Conservation (phyloP, 2,888 invertebrate genomes). For the Baronia brevicornis region DNA sequence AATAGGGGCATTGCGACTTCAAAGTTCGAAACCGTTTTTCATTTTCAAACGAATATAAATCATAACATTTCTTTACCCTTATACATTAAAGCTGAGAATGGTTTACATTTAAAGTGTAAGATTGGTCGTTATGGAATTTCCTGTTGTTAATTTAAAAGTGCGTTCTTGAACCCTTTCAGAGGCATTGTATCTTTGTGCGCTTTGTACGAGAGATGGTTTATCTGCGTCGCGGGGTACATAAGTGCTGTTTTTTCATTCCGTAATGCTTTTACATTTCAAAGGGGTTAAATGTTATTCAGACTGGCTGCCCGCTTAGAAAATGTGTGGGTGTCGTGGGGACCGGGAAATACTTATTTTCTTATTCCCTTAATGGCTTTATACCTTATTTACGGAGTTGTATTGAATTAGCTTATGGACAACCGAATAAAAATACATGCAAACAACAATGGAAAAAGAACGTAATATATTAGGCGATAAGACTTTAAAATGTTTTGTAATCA, state of each 20-base stretch:
- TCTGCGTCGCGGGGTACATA: constrained; percentile 73
- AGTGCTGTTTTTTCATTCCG: constrained; percentile 76
- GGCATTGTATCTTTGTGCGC: constrained; percentile 76
- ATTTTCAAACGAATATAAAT: constrained; percentile 32
- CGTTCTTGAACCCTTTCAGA: constrained; percentile 77
- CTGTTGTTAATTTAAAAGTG: constrained; percentile 72
- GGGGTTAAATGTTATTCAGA: constrained; percentile 75
- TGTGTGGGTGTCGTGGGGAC: constrained; percentile 64
- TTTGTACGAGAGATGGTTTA: constrained; percentile 75
- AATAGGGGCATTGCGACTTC: constrained; percentile 55
- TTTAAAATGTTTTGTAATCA: too few relatives aligned
- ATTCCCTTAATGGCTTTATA: constrained; percentile 18
- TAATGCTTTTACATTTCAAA: constrained; percentile 76
- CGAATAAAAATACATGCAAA: background rate
- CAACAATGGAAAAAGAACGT: background rate
- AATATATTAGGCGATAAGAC: too few relatives aligned
- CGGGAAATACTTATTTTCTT: constrained; percentile 36
- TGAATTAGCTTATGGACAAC: background rate
- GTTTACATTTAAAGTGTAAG: constrained; percentile 26
- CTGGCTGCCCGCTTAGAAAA: constrained; percentile 65
- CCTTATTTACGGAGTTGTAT: constrained; percentile 4
- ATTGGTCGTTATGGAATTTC: constrained; percentile 42
- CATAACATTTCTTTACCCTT: constrained; percentile 17
- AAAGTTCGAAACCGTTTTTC: constrained; percentile 53
- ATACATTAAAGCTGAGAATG: constrained; percentile 34